A percentile compares a stretch with the other conserved stretches of the same genome.
Evolutionary conservation across 2,888 invertebrate genomes (phyloP).

Genomic region (Heliconius ethilla): DNA sequence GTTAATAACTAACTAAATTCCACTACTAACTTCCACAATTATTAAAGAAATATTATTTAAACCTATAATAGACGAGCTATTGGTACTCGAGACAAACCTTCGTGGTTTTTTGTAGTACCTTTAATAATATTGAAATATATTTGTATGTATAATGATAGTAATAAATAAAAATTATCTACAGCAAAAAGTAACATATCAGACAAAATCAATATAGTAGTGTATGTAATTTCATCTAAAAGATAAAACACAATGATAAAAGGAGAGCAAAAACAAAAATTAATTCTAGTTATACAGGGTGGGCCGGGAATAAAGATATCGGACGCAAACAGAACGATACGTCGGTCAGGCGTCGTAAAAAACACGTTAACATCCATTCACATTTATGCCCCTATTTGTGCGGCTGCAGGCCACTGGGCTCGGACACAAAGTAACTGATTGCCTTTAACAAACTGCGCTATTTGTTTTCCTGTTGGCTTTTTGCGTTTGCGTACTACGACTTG

Average conservation of each 20-base stretch:
- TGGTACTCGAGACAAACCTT: no score
- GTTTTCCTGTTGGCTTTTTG: constrained; percentile 49
- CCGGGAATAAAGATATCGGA: constrained; percentile 75
- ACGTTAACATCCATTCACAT: constrained; percentile 82
- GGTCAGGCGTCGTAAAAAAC: constrained; percentile 79
- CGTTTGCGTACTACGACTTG: constrained; percentile 27
- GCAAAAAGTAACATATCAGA: not conserved
- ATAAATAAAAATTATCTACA: no score
- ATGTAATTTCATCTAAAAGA: no score
- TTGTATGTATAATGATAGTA: no score
- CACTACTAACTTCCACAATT: not conserved
- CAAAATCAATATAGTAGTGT: not conserved
- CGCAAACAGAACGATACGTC: constrained; percentile 80
- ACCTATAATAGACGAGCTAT: no score
- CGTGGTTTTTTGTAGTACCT: no score
- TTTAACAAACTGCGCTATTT: constrained; percentile 62
- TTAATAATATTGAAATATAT: no score
- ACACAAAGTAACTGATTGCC: constrained; percentile 76
- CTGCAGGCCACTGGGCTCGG: constrained; percentile 66
- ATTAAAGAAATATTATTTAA: no score
- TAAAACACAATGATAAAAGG: constrained; percentile 25
- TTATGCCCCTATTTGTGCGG: constrained; percentile 76
- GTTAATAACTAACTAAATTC: not conserved
- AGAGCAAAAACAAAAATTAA: constrained; percentile 53
- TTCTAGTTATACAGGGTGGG: constrained; percentile 64